Percentiles rank a stretch among this genome's conserved stretches.
phyloP scores from a whole-genome alignment of 2,888 invertebrate genomes.

The Troides helena region DNA sequence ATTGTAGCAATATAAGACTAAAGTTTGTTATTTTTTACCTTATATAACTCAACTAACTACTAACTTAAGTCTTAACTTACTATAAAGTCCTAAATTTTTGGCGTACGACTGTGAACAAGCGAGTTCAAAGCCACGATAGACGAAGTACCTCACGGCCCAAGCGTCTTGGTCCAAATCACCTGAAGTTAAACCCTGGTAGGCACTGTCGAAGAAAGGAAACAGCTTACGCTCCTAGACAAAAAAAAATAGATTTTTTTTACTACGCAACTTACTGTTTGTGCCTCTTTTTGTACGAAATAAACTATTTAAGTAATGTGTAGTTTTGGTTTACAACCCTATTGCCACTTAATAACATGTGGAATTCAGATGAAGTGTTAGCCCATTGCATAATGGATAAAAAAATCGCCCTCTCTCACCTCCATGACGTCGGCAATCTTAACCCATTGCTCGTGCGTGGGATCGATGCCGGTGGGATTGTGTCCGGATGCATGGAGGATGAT shows the following conservation, averaged over 20 bases:
- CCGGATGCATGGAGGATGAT: conserved; percentile 97
- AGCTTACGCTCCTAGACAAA: conserved; percentile 83
- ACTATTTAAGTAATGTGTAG: no score
- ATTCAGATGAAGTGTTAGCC: no score
- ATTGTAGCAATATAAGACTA: no score
- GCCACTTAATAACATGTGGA: no score
- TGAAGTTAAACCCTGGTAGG: conserved; percentile 98
- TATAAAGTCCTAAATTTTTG: conserved; percentile 99
- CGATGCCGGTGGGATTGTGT: conserved; percentile 99
- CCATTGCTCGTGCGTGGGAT: conserved; percentile 97
- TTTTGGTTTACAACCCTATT: no score
- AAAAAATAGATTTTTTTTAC: no score
- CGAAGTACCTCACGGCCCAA: conserved; percentile 94
- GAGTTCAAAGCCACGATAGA: conserved; percentile 92
- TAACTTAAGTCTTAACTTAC: conserved; percentile 73
- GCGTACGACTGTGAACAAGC: conserved; percentile 98
- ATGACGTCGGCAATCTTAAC: conserved; percentile 91
- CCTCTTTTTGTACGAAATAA: no score
- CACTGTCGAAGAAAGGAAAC: conserved; percentile 96
- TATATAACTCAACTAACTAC: no score
- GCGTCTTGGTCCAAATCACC: conserved; percentile 97
- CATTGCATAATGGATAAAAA: no score
- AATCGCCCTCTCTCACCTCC: conserved; percentile 67
- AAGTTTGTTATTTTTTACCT: no score
- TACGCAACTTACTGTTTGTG: no score